Evolutionary conservation across 2,797 vertebrate species (phyloP), one percentile per base, ranked within the genome.

Genomic region (Ataeniobius toweri): DNA sequence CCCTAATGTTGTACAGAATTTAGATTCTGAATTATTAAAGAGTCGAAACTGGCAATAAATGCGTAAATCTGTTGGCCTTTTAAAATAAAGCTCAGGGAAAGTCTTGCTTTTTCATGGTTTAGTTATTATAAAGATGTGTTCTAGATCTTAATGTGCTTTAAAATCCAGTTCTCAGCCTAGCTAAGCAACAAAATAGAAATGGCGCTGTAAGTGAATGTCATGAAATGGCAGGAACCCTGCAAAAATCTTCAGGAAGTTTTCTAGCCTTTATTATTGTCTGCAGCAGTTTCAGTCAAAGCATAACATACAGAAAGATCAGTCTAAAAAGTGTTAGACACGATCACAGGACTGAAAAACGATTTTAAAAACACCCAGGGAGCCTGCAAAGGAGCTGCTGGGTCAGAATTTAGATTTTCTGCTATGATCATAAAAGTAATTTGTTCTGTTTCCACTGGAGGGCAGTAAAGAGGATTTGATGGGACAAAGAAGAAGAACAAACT

Each of bases 401-500:
- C 48, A 50, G 3, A 12, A 14, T 14, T 46, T 51, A 3, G 13
- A 51, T 20, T 53, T 53, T 50, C 36, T 36, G 18, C 12, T 13
- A 48, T 58, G 5, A 14, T 9, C 24, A 44, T 28, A 0, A 8
- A n/a, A 36, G 2, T 2, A 0, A 10, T 22, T 24, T 10, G 16
- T 46, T 50, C 8, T 31, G 6, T 10, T 12, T 39, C 73, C 75
- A 46, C 0, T 70, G 1, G 79, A 7, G 28, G 80, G 74, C 82
- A 73, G 31, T 39, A 13, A 18, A 20, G 1, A 36, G 2, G 8
- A n/a, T 4, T 3, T 28, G 1, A 31, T 2, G 12, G 14, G 3
- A 7, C 1, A 20, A 77, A 72, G 81, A 82, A 81, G 75, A 88
- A 86, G 50, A 79, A 31, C 3, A 0, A 72, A 41, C 70, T 14